These are phyloP conservation scores for Camponotus vicinus DNA, from an alignment of 1,140 invertebrate species.

Conservation along the genomic window DNA sequence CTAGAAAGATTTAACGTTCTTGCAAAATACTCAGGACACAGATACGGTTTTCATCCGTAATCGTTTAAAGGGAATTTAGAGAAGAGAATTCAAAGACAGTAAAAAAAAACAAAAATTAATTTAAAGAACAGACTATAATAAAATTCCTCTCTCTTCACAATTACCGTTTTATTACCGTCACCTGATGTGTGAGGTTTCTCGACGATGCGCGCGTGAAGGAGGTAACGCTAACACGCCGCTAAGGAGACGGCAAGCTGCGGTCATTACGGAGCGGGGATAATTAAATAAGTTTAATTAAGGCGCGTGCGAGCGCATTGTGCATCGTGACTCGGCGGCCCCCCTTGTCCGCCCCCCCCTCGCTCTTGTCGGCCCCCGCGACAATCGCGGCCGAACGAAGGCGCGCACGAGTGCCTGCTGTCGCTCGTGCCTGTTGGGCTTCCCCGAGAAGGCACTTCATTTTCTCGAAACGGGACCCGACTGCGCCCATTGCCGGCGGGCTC, in stretches of 20 bases:
- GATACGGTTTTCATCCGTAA: not conserved
- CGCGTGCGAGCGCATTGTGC: constrained; percentile 67
- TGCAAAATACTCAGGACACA: not conserved
- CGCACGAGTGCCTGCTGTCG: constrained; percentile 67
- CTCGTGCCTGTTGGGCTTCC: constrained; percentile 42
- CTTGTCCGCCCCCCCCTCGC: not conserved
- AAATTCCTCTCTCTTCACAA: not conserved
- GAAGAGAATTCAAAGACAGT: no score
- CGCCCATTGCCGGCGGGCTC: constrained; percentile 48
- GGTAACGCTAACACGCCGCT: constrained; percentile 43
- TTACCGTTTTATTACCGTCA: constrained; percentile 15
- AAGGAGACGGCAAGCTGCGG: constrained; percentile 54
- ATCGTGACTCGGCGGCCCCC: constrained; percentile 66
- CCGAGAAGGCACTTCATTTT: constrained; percentile 56
- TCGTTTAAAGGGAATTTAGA: not conserved
- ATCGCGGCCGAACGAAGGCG: constrained; percentile 30
- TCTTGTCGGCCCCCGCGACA: constrained; percentile 43
- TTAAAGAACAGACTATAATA: not conserved
- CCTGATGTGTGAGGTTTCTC: not conserved
- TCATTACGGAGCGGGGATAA: constrained; percentile 69
- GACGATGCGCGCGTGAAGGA: not conserved
- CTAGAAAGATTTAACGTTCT: not conserved
- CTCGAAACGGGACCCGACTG: constrained; percentile 65
- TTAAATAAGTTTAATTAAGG: constrained; percentile 77
- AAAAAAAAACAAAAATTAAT: no score